phyloP scores from a whole-genome alignment of 2,888 invertebrate species.

The Calliopum simillimum region DNA sequence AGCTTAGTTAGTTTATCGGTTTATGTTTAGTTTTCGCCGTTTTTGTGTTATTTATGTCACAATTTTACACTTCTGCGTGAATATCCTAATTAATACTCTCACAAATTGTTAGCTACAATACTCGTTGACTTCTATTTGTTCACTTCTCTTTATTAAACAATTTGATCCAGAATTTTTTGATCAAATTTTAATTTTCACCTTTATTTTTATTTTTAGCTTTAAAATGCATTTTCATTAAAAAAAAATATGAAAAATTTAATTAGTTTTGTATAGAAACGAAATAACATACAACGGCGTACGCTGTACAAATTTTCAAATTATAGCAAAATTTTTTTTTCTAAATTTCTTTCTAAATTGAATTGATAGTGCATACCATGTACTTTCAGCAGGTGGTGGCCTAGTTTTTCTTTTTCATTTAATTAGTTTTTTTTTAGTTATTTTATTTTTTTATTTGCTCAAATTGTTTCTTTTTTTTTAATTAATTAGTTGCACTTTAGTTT shows the following conservation, averaged over 20 bases:
- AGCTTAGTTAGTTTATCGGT: no score
- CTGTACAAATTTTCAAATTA: constrained; percentile 45
- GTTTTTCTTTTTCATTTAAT: constrained; percentile 28
- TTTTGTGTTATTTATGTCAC: no score
- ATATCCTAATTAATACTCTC: background rate
- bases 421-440: constrained; percentile 19
- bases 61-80: no score
- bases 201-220: constrained; percentile 45
- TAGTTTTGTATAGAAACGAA: constrained; percentile 42
- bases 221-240: constrained; percentile 39
- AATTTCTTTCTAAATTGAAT: constrained; percentile 22
- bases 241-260: constrained; percentile 43
- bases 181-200: constrained; percentile 9
- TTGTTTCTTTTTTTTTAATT: constrained; percentile 2
- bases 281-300: constrained; percentile 48
- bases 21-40: no score
- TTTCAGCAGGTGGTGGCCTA: constrained; percentile 46
- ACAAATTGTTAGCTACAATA: background rate
- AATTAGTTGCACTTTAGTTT: constrained; percentile 34
- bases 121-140: background rate
- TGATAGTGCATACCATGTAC: constrained; percentile 27
- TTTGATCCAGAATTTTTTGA: no score
- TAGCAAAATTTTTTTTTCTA: constrained; percentile 2
- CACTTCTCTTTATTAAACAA: background rate
- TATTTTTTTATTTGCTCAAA: constrained; percentile 22